Evolutionary conservation across 1,140 invertebrate genomes (phyloP).

Genomic region (Drosophila navojoa): DNA sequence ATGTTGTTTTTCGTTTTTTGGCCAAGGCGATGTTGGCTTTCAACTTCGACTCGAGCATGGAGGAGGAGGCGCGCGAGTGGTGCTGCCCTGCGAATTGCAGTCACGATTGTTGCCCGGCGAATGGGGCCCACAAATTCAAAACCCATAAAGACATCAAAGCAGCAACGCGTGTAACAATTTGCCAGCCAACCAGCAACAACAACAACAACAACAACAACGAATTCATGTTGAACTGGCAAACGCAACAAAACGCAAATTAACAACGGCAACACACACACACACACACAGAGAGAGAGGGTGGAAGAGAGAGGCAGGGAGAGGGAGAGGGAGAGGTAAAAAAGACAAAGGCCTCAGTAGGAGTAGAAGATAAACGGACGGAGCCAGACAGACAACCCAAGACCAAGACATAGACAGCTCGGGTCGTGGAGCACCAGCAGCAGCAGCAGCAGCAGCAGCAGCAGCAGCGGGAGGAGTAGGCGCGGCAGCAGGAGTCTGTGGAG

Average conservation of each 20-base stretch:
- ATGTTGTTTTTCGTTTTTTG: slow-evolving; percentile 7
- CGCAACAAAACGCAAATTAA: slow-evolving; percentile 81
- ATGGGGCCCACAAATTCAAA: slow-evolving; percentile 76
- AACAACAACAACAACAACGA: slow-evolving; percentile 33
- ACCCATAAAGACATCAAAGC: slow-evolving; percentile 81
- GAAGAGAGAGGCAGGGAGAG: neutral
- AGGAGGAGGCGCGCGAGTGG: neutral
- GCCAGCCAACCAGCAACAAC: slow-evolving; percentile 62
- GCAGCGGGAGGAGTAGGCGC: neutral
- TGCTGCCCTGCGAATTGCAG: slow-evolving; percentile 64
- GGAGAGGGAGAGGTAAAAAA: slow-evolving; percentile 21
- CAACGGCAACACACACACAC: slow-evolving; percentile 56
- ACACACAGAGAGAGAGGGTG: slow-evolving; percentile 3
- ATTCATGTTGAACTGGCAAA: slow-evolving; percentile 53
- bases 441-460: slow-evolving; percentile 4
- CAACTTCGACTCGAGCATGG: slow-evolving; percentile 3
- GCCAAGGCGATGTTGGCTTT: slow-evolving; percentile 30
- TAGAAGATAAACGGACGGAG: neutral
- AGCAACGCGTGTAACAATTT: slow-evolving; percentile 83
- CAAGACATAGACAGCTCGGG: slow-evolving; percentile 17
- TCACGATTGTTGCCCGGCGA: slow-evolving; percentile 72
- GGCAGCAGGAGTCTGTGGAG: too few relatives aligned
- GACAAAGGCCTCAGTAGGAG: slow-evolving; percentile 33
- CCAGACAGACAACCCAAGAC: neutral
- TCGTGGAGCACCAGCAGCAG: slow-evolving; percentile 28